Base-by-base conservation (phyloP, 2,797 vertebrate species). In the Crocidura indochinensis region DNA sequence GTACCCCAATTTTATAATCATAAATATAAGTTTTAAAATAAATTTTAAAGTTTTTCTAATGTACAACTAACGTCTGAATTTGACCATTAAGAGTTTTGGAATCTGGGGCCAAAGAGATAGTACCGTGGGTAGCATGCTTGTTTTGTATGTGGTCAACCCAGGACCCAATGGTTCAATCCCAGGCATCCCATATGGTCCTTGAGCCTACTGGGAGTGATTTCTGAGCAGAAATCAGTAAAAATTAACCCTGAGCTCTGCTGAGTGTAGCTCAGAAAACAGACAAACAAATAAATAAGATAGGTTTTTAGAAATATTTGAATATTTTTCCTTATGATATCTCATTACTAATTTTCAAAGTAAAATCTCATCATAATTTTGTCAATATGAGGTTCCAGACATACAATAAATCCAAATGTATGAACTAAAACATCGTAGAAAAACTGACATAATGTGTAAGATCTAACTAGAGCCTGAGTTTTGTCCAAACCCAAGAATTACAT, bases 1-100 rank as follows among this genome's bases (percentile, higher is more conserved):
- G 69, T 75, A 93, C 75, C 78, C 95, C 95, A 91, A 8, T 20
- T 47, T 77, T 85, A 46, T 74, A 26, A 87, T 56, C 6, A 69
- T 46, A 72, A 64, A 68, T 76, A 49, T n/a, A 46, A 68, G 1
- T 64, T 86, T 76, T 56, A 26, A 8, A 22, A 38, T 38, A 71
- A 20, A 73, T 75, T 91, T 60, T 74, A 49, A 67, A 49, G 88
- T 6, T 62, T 91, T 10, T 19, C 11, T 56, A 4, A 46, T 14
- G 2, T 29, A 10, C 20, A 91, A 78, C 10, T 72, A 24, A 26
- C 79, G 83, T 65, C 69, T 62, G 24, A 14, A 3, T 67, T 60
- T 84, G 29, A 78, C 80, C 9, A 47, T 73, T 90, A 78, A 92
- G 10, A 74, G 49, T 56, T 89, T 82, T 31, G 65, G 10, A 60